Evolutionary conservation across 2,797 vertebrate genomes (phyloP).

Genomic region (Cyprinella venusta): DNA sequence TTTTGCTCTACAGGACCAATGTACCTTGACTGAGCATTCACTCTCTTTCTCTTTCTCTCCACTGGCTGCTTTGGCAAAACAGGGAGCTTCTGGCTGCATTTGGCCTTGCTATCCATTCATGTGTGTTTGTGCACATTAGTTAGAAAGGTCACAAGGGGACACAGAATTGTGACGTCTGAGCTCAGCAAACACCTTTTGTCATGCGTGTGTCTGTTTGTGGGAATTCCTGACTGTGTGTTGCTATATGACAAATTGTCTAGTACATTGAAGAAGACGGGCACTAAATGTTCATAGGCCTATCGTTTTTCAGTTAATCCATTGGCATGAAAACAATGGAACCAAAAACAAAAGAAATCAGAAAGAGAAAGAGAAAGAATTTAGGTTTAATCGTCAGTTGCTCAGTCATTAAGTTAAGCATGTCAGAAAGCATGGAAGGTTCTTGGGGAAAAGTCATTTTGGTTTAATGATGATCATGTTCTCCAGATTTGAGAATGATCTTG

Average conservation of each 20-base stretch:
- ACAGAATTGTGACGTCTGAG: constrained; percentile 13
- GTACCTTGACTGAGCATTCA: constrained; percentile 29
- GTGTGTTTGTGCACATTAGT: constrained; percentile 19
- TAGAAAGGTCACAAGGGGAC: constrained; percentile 36
- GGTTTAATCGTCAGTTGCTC: neutral
- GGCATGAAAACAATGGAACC: constrained; percentile 35
- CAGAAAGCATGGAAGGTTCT: neutral
- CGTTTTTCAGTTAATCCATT: constrained; percentile 39
- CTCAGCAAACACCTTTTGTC: constrained; percentile 35
- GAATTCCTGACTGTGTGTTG: neutral
- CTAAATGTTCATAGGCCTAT: constrained; percentile 33
- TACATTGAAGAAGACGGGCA: constrained; percentile 28
- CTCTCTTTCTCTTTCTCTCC: neutral
- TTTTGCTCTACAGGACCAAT: constrained; percentile 19
- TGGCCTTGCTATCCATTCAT: constrained; percentile 16
- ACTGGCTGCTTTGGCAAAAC: constrained; percentile 18
- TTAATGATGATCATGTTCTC: neutral
- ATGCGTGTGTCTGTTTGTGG: constrained; percentile 5
- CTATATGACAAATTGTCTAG: neutral
- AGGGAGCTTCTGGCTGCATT: constrained; percentile 5
- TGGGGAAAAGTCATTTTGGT: neutral
- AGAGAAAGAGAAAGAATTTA: constrained; percentile 11
- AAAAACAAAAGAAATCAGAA: constrained; percentile 31
- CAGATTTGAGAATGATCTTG: neutral
- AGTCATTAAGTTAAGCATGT: constrained; percentile 24